Conservation (phyloP, 1,140 invertebrate genomes). For the Colletes gigas region DNA sequence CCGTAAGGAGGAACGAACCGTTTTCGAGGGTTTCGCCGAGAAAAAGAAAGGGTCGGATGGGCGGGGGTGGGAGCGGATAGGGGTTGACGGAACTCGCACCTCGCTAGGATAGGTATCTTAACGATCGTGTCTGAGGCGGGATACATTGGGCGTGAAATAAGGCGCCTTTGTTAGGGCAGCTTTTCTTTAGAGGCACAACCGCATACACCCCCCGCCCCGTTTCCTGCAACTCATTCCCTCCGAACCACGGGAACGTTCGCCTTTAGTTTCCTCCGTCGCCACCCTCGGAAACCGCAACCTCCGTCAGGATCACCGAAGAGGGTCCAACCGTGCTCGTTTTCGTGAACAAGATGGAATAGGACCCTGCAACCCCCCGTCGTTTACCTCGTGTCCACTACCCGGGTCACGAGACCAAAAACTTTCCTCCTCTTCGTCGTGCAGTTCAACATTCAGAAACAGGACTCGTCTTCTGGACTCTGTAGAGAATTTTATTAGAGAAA, state of each 20-base stretch:
- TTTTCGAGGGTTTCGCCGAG: conserved; percentile 42
- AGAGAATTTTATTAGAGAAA: too few species aligned
- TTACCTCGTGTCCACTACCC: neutral
- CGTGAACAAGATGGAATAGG: conserved; percentile 17
- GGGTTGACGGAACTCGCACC: conserved; percentile 51
- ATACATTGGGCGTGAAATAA: conserved; percentile 75
- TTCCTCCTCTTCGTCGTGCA: too few species aligned
- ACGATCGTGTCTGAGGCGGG: conserved; percentile 74
- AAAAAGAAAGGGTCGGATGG: conserved; percentile 19
- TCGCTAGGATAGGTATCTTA: conserved; percentile 73
- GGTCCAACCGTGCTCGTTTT: conserved; percentile 41
- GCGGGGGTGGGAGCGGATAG: conserved; percentile 12
- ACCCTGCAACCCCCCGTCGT: neutral
- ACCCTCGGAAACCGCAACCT: conserved; percentile 50
- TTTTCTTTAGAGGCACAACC: conserved; percentile 59
- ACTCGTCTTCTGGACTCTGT: too few species aligned
- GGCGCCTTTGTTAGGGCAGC: conserved; percentile 69
- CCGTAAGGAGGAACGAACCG: conserved; percentile 27
- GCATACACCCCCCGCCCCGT: neutral
- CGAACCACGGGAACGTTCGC: conserved; percentile 3
- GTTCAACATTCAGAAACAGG: too few species aligned
- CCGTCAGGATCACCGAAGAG: conserved; percentile 38
- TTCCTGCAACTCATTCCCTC: neutral
- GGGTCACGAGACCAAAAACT: neutral
- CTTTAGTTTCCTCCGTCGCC: conserved; percentile 23